phyloP scores from a whole-genome alignment of 2,113 vertebrate genomes.

The Ploceus nigricollis region DNA sequence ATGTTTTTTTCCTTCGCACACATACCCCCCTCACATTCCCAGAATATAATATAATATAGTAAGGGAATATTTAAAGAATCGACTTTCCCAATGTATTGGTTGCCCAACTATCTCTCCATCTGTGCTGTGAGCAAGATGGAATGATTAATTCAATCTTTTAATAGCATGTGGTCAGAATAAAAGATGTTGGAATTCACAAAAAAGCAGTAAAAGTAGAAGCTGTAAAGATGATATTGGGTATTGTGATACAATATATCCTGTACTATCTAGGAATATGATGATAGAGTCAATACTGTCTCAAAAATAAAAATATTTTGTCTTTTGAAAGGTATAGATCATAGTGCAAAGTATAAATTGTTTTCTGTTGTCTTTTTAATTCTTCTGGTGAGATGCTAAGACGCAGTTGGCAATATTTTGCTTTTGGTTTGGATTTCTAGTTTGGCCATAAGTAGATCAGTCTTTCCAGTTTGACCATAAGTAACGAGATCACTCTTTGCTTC shows the following conservation, averaged over 20 bases:
- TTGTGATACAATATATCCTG: neutral
- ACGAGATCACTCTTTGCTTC: neutral
- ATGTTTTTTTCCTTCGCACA: neutral
- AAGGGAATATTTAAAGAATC: neutral
- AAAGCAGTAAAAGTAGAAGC: neutral
- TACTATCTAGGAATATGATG: neutral
- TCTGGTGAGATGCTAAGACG: neutral
- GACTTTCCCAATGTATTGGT: neutral
- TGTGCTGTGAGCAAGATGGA: neutral
- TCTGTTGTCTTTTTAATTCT: neutral
- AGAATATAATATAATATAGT: neutral
- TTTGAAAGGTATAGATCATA: neutral
- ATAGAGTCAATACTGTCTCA: neutral
- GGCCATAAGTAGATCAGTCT: neutral
- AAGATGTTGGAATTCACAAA: neutral
- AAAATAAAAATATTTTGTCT: neutral
- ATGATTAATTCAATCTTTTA: constrained; percentile 19
- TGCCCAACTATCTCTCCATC: neutral
- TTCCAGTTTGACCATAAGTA: neutral
- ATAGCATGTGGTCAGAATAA: neutral
- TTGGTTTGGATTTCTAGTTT: neutral
- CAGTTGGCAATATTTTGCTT: neutral
- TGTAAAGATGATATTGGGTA: neutral
- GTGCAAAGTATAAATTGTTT: neutral
- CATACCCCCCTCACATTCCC: no score